A percentile compares a stretch with the other conserved stretches of the same genome.
These are phyloP conservation scores for Dolichoris vasculosae DNA, from an alignment of 1,140 invertebrate genomes.

Conservation along the genomic window DNA sequence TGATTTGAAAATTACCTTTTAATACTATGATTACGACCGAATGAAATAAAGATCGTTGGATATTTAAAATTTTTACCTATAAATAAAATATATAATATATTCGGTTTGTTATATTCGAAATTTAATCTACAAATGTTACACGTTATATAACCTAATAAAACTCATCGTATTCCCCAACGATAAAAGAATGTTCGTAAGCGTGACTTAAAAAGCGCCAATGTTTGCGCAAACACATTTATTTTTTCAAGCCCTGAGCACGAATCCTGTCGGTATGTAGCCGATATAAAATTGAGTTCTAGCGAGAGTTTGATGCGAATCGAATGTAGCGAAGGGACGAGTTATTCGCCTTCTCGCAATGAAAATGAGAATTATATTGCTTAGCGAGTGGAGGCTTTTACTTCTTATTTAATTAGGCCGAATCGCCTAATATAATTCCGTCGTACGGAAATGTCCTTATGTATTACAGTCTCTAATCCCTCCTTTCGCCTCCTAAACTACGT, in stretches of 20 bases:
- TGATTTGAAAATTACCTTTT: too few relatives aligned
- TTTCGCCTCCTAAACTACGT: conserved; percentile 35
- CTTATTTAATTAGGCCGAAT: conserved; percentile 50
- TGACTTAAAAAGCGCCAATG: too few relatives aligned
- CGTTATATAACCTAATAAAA: too few relatives aligned
- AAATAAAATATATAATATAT: too few relatives aligned
- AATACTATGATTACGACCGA: too few relatives aligned
- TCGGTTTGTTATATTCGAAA: too few relatives aligned
- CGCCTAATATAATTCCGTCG: conserved; percentile 39
- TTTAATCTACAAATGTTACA: too few relatives aligned
- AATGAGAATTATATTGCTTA: background rate
- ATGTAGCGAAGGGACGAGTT: background rate
- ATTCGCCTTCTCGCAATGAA: background rate
- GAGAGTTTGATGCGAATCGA: background rate
- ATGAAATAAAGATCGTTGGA: too few relatives aligned
- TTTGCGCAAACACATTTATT: background rate
- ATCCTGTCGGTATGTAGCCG: background rate
- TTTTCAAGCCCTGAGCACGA: conserved; percentile 18
- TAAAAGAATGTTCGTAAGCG: too few relatives aligned
- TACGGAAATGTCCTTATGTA: conserved; percentile 27
- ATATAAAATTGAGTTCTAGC: conserved; percentile 22
- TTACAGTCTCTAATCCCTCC: conserved; percentile 37
- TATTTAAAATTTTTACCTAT: too few relatives aligned
- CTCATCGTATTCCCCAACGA: too few relatives aligned
- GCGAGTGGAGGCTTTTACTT: conserved; percentile 31